phyloP scores from a whole-genome alignment of 2,113 vertebrate species.

The Nyctereutes procyonoides region DNA sequence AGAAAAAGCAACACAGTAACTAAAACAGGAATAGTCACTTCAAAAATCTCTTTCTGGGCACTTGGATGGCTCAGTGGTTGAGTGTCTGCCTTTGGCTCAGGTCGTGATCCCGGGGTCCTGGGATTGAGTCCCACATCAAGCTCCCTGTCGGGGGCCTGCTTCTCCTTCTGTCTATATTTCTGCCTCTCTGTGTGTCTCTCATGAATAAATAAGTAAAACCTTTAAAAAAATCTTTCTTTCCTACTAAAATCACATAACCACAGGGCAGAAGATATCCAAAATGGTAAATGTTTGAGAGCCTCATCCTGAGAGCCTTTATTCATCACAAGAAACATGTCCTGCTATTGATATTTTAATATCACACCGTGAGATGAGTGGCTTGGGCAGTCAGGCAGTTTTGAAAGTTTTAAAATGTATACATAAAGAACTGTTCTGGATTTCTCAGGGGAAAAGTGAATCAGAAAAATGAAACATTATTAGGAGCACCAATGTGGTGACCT shows the following conservation, averaged over 20 bases:
- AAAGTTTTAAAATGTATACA: background rate
- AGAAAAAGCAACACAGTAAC: background rate
- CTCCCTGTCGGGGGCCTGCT: too few relatives aligned
- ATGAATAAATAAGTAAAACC: too few relatives aligned
- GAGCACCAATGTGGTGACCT: background rate
- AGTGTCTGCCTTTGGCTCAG: too few relatives aligned
- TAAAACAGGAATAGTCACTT: background rate
- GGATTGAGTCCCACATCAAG: too few relatives aligned
- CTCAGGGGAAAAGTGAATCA: background rate
- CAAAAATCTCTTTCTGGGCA: background rate
- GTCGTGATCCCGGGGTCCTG: too few relatives aligned
- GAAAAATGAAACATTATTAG: slow-evolving; percentile 16
- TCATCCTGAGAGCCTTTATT: background rate
- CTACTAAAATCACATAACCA: background rate
- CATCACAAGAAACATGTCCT: background rate
- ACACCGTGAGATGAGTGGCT: background rate
- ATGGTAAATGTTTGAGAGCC: background rate
- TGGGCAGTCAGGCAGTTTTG: background rate
- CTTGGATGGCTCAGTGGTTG: too few relatives aligned
- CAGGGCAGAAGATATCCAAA: background rate
- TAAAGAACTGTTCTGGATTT: slow-evolving; percentile 38
- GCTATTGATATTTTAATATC: background rate
- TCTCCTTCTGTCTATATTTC: too few relatives aligned
- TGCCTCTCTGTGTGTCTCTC: too few relatives aligned
- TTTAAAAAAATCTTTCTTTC: background rate